Base-by-base conservation (phyloP, 1,140 invertebrate species). In the Zaprionus camerounensis region DNA sequence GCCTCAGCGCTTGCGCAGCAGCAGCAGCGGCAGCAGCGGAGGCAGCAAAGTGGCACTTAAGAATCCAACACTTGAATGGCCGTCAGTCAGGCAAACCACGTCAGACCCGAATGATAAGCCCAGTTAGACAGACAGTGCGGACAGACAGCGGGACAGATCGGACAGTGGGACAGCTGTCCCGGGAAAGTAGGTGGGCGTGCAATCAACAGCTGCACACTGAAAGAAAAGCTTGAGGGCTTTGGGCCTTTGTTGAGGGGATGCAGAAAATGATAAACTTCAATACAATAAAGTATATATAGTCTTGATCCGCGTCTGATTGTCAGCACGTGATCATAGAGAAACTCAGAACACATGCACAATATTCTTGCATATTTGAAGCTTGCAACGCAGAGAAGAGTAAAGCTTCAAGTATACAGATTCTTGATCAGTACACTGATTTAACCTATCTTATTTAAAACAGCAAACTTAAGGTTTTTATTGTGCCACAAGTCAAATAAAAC, bases 181-280 rank as follows among this genome's bases (percentile, higher is more conserved):
- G 71, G 71, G 78, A 81, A 81, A 79, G 75, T 80, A 80, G 77
- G 73, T 81, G 80, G 80, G 80, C 77, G 80, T 80, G 70, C 69
- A 79, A 76, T 80, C 79, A 78, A 46, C 61, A 58, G 36, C 66
- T 64, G 20, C 44, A 51, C 53, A 51, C 24, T 56, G 26, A 6
- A 15, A 28, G 53, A 56, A 24, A 26, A 2, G 53, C 2, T 56
- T 6, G 5, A 7, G 41, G n/a, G n/a, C n/a, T 7, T 46, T 44
- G 6, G 1, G 5, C 0, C 15, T 2, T 41, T 41, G 12, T 2
- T 15, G 0, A 41, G 15, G 13, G 12, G 28, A 9, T 31, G 12
- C 38, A 41, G 13, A 41, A 41, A 5, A 41, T 41, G 15, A 41
- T 26, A 15, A n/a, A n/a, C 38, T n/a, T n/a, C 5, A n/a, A 15